Evolutionary conservation across 2,797 vertebrate species (phyloP).

Genomic region (Leuciscus waleckii): DNA sequence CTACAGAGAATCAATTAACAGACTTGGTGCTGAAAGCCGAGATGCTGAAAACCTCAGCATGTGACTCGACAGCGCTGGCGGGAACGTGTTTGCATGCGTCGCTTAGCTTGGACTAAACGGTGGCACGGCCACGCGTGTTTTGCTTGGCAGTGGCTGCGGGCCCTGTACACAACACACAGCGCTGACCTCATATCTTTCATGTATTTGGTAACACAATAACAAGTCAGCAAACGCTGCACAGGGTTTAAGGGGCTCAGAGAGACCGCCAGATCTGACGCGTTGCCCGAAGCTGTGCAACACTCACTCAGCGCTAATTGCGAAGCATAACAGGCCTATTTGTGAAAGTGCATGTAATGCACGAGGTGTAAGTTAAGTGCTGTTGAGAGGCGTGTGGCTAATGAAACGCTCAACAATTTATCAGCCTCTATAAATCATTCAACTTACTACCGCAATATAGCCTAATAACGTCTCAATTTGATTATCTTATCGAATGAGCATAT

Average conservation of each 20-base stretch:
- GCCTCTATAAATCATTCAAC: slow-evolving; percentile 39
- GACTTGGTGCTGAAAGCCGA: slow-evolving; percentile 44
- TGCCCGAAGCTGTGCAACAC: slow-evolving; percentile 55
- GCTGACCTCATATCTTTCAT: slow-evolving; percentile 80
- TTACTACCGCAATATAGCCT: background rate
- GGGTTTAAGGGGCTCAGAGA: slow-evolving; percentile 70
- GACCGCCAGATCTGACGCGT: slow-evolving; percentile 51
- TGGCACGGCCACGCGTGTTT: slow-evolving; percentile 53
- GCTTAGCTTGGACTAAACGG: slow-evolving; percentile 44
- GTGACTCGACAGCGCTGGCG: background rate
- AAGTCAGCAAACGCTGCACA: slow-evolving; percentile 65
- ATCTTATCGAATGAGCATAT: background rate
- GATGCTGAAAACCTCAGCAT: slow-evolving; percentile 36
- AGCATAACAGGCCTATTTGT: slow-evolving; percentile 61
- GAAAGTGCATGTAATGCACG: slow-evolving; percentile 36
- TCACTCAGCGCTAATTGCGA: slow-evolving; percentile 58
- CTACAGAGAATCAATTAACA: slow-evolving; percentile 61
- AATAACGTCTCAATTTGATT: slow-evolving; percentile 11
- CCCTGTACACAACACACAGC: slow-evolving; percentile 54
- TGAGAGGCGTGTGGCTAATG: slow-evolving; percentile 46
- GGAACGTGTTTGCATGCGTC: slow-evolving; percentile 35
- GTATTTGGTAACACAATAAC: slow-evolving; percentile 77
- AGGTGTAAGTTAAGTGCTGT: slow-evolving; percentile 45
- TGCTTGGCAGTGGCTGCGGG: slow-evolving; percentile 55
- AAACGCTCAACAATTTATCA: slow-evolving; percentile 48